Percentiles rank a stretch among this genome's conserved stretches.
Evolutionary conservation across 2,797 vertebrate genomes (phyloP).

Genomic region (Betta splendens): DNA sequence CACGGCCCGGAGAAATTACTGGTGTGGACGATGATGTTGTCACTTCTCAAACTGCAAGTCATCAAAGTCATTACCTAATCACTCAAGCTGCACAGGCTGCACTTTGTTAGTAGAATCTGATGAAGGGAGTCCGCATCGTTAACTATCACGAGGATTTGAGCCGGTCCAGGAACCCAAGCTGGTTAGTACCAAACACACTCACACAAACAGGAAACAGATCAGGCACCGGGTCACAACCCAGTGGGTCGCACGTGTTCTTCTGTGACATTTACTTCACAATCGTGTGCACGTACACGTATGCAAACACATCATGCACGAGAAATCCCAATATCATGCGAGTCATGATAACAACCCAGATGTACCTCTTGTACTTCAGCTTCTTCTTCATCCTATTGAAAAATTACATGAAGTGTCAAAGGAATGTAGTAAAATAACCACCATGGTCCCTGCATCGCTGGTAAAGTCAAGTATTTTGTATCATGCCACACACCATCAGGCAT

Average conservation of each 20-base stretch:
- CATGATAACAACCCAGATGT: constrained; percentile 39
- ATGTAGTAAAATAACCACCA: not conserved
- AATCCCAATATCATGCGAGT: constrained; percentile 40
- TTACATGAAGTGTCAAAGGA: constrained; percentile 42
- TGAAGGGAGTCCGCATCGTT: constrained; percentile 26
- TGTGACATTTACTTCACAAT: not conserved
- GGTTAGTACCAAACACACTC: not conserved
- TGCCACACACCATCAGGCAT: constrained; percentile 56
- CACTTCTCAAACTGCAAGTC: constrained; percentile 7
- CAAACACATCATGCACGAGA: constrained; percentile 47
- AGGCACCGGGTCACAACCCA: not conserved
- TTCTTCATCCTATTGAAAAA: constrained; percentile 77
- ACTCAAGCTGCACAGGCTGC: constrained; percentile 6
- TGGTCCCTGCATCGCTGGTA: not conserved
- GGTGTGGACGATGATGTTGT: constrained; percentile 17
- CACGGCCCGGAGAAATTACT: constrained; percentile 1
- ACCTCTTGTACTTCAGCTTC: constrained; percentile 80
- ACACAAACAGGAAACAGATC: constrained; percentile 13
- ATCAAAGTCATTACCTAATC: constrained; percentile 6
- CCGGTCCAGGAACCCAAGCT: constrained; percentile 3
- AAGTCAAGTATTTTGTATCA: constrained; percentile 34
- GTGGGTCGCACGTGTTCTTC: not conserved
- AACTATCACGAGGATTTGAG: constrained; percentile 32
- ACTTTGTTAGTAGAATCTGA: constrained; percentile 12
- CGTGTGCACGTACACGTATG: constrained; percentile 1